phyloP scores from a whole-genome alignment of 2,888 invertebrate species.

The Ligdia adustata region DNA sequence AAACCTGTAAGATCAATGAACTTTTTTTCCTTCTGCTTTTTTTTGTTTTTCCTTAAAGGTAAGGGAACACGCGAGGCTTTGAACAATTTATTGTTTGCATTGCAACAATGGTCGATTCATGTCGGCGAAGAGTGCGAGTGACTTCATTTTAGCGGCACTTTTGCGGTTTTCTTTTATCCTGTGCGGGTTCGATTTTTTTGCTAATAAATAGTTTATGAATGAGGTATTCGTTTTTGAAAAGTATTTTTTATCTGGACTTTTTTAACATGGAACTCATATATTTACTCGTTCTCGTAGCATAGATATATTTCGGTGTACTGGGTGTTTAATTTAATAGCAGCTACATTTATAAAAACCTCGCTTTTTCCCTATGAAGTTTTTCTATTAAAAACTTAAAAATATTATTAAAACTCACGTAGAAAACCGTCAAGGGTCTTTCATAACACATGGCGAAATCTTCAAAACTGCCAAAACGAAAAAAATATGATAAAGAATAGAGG shows the following conservation, averaged over 20 bases:
- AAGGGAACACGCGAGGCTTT: conserved; percentile 44
- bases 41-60: conserved; percentile 41
- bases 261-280: too few relatives aligned
- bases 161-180: conserved; percentile 11
- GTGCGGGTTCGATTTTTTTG: neutral
- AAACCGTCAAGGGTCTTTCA: conserved; percentile 29
- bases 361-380: too few relatives aligned
- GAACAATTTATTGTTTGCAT: conserved; percentile 30
- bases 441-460: conserved; percentile 35
- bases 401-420: conserved; percentile 21
- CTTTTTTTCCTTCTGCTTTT: conserved; percentile 41
- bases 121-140: conserved; percentile 13
- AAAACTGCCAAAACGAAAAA: conserved; percentile 31
- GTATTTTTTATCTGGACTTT: too few relatives aligned
- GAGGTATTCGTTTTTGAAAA: too few relatives aligned
- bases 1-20: conserved; percentile 52
- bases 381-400: too few relatives aligned
- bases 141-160: conserved; percentile 12
- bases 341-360: too few relatives aligned
- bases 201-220: too few relatives aligned
- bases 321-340: too few relatives aligned
- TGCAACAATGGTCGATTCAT: conserved; percentile 23
- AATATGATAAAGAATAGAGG: conserved; percentile 38
- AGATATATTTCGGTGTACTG: too few relatives aligned
- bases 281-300: too few relatives aligned